Percentiles rank a stretch among this genome's conserved stretches.
These are phyloP conservation scores for Phrynocephalus versicolor DNA, from an alignment of 2,113 vertebrate genomes.

Conservation along the genomic window DNA sequence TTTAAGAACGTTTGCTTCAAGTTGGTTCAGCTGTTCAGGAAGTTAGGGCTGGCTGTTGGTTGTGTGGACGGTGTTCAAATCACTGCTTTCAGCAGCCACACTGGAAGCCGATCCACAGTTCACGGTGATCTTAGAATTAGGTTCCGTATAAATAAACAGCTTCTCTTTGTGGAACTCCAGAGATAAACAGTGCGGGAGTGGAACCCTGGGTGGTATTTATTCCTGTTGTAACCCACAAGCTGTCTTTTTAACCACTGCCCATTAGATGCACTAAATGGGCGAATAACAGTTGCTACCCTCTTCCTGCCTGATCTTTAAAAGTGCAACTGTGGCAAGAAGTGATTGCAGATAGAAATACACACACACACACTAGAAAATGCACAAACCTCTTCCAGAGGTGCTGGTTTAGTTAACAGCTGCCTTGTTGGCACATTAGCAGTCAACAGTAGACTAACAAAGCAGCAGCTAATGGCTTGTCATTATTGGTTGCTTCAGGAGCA, in stretches of 20 bases:
- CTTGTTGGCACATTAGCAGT: conserved; percentile 45
- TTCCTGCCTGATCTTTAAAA: background rate
- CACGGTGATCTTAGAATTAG: background rate
- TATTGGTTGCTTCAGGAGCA: conserved; percentile 54
- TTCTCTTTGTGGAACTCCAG: background rate
- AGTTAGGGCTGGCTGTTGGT: background rate
- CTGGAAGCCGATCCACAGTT: conserved; percentile 2
- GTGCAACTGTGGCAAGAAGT: background rate
- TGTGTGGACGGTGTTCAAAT: no score
- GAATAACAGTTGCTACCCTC: conserved; percentile 31
- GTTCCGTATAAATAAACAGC: background rate
- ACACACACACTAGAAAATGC: rapidly evolving
- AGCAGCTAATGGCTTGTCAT: conserved; percentile 51
- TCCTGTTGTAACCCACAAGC: background rate
- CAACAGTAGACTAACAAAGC: conserved; percentile 52
- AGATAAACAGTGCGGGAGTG: background rate
- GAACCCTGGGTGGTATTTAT: background rate
- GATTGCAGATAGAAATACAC: conserved; percentile 15
- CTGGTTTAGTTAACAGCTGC: conserved; percentile 47
- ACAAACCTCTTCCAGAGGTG: conserved; percentile 4
- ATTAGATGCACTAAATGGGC: conserved; percentile 9
- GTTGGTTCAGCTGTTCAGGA: background rate
- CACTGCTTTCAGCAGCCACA: background rate
- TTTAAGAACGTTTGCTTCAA: background rate
- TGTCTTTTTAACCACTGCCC: conserved; percentile 4